These are phyloP conservation scores for human (Homo sapiens) DNA, from an alignment of 2,113 vertebrate species.

Conservation along the genomic window DNA sequence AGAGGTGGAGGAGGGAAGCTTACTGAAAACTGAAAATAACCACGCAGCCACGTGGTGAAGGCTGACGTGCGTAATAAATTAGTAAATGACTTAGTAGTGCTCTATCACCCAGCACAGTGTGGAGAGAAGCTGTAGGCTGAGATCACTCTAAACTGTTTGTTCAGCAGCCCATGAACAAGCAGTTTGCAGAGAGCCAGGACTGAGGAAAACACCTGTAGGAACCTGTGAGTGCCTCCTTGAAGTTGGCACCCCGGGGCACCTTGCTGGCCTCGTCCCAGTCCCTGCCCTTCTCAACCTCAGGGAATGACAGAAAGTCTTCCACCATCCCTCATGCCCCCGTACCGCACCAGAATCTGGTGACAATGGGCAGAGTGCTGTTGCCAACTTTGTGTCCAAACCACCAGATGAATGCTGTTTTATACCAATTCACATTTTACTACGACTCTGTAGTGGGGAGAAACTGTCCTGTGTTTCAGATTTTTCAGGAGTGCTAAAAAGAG, in stretches of 20 bases:
- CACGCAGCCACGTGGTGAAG: not conserved
- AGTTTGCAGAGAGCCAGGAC: not conserved
- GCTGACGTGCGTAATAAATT: fast-evolving
- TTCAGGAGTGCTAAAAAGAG: not conserved
- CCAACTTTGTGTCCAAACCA: not conserved
- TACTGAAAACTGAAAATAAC: not conserved
- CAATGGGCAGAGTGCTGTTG: not conserved
- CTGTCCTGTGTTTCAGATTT: slow-evolving; percentile 24
- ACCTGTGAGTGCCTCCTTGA: not conserved
- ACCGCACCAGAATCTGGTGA: not conserved
- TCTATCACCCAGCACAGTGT: not conserved
- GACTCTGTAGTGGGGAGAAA: not conserved
- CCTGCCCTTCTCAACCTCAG: not conserved
- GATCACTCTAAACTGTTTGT: too few relatives aligned
- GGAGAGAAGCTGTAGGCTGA: not conserved
- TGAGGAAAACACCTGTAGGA: not conserved
- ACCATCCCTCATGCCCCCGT: fast-evolving
- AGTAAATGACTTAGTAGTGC: too few relatives aligned
- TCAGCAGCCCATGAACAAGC: not conserved
- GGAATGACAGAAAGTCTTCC: not conserved
- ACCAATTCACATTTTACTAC: not conserved
- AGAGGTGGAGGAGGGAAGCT: not conserved
- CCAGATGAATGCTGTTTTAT: not conserved
- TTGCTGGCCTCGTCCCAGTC: not conserved
- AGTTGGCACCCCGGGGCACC: not conserved